Percentiles rank a stretch among this genome's conserved stretches.
Conservation (phyloP, 2,797 vertebrate species). For the Ceryle rudis region DNA sequence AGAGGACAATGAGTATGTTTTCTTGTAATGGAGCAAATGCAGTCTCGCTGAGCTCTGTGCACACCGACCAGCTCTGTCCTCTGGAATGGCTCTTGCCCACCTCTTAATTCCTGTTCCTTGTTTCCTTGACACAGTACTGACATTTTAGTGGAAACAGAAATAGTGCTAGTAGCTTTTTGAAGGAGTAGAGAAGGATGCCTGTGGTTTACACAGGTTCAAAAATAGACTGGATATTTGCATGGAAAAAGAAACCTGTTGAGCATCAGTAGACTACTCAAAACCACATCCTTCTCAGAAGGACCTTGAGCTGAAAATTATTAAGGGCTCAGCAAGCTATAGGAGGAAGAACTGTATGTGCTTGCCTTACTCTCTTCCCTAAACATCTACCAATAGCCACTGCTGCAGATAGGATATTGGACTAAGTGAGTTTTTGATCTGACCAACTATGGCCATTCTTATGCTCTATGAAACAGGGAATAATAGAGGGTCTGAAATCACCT, state of each 20-base stretch:
- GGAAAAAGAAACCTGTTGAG: background rate
- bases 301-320: background rate
- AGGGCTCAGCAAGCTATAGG: background rate
- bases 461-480: background rate
- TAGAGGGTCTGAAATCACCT: slow-evolving; percentile 1
- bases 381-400: background rate
- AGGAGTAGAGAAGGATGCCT: background rate
- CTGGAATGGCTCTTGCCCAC: background rate
- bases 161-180: background rate
- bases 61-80: background rate
- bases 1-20: background rate
- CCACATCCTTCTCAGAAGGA: background rate
- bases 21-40: background rate
- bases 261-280: background rate
- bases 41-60: background rate
- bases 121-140: background rate
- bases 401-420: background rate
- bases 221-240: background rate
- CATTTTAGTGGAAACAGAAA: background rate
- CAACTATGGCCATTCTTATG: background rate
- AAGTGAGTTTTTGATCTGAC: slow-evolving; percentile 2
- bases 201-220: background rate
- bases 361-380: background rate
- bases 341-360: background rate
- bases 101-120: background rate